phyloP scores from a whole-genome alignment of 2,113 vertebrate genomes.

The Otis tarda region DNA sequence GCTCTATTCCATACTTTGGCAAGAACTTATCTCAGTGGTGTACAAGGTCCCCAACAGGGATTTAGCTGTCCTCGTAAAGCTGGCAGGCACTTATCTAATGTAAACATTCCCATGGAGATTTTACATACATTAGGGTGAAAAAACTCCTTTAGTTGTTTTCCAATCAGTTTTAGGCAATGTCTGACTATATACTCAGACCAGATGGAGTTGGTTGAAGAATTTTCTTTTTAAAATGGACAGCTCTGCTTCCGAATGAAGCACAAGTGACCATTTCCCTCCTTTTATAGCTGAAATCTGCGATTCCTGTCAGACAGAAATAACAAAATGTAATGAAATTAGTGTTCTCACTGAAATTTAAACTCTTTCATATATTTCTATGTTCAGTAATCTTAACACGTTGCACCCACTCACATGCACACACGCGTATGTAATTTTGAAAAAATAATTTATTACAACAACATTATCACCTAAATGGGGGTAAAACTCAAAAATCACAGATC shows the following conservation, averaged over 20 bases:
- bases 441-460: neutral
- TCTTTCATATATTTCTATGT: neutral
- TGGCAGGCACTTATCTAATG: neutral
- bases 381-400: neutral
- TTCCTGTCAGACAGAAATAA: neutral
- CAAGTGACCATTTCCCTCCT: neutral
- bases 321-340: neutral
- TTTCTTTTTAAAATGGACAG: neutral
- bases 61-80: neutral
- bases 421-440: neutral
- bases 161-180: neutral
- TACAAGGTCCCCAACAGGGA: neutral
- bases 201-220: neutral
- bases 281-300: neutral
- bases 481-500: neutral
- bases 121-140: neutral
- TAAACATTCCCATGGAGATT: neutral
- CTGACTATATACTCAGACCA: fast-evolving
- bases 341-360: neutral
- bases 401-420: fast-evolving
- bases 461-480: neutral
- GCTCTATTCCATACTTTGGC: neutral
- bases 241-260: neutral
- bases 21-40: neutral
- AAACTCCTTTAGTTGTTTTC: neutral